Evolutionary conservation across 2,888 invertebrate species (phyloP), one percentile per base, ranked within the genome.

Genomic region (Cheilosia vulpina): DNA sequence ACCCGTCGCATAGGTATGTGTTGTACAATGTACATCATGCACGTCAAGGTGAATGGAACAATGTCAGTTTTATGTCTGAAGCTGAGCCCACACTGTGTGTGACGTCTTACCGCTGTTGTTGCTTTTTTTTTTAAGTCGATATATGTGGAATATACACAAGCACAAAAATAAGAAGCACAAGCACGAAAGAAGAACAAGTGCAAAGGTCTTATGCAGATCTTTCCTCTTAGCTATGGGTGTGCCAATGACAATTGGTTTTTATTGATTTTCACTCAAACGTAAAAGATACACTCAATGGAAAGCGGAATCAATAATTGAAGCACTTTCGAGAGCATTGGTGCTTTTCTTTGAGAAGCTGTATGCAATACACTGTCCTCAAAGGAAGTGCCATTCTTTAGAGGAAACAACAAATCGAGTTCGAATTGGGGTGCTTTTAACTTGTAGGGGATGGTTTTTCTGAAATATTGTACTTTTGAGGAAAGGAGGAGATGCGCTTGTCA

Each of bases 251-350:
- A 62, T 72, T 72, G 72, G 27, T 52, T 62, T 52, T 52, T 53
- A 72, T 72, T 72, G 72, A 72, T 72, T 72, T 72, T 19, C 62
- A 72, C 72, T 72, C 27, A n/a, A 72, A 72, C 72, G 34, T 72
- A 72, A 72, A 71, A 62, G 62, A 62, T 72, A 72, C 72, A 72
- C 62, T 72, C 72, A n/a, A 50, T 38, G 15, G 62, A 72, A 72
- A 62, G 19, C 52, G 62, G 21, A 72, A 62, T 62, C 60, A 57
- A 62, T 62, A 72, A 72, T 72, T 72, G 72, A 72, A 72, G 72
- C 62, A 72, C 72, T 72, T 62, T 53, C 38, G n/a, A 68, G 66
- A 52, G 68, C 17, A 52, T 52, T 60, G 38, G 38, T 38, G 50
- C 60, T 76, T 76, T 58, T 66, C 43, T 58, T 60, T 13, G 47